phyloP scores from a whole-genome alignment of 1,140 invertebrate species.

The Pseudachorutes palmiensis region DNA sequence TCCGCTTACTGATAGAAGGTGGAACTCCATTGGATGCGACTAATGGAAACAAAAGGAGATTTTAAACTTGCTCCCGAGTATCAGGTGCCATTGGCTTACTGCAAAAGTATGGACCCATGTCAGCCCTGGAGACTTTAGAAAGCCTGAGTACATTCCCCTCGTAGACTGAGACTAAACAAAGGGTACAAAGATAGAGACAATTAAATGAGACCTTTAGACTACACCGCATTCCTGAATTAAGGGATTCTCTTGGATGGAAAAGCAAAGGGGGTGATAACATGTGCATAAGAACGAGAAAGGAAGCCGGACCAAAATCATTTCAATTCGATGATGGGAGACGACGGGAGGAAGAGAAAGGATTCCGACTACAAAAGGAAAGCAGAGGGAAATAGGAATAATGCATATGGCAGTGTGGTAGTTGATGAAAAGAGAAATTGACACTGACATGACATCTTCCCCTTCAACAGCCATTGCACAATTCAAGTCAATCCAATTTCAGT shows the following conservation, averaged over 20 bases:
- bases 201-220: slow-evolving; percentile 1
- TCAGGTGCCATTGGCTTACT: slow-evolving; percentile 39
- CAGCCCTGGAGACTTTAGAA: slow-evolving; percentile 68
- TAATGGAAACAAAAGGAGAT: slow-evolving; percentile 11
- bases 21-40: slow-evolving; percentile 70
- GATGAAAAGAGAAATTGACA: slow-evolving; percentile 21
- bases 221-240: neutral
- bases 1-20: slow-evolving; percentile 71
- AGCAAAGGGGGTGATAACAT: neutral
- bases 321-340: neutral
- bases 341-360: neutral
- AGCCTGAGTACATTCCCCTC: slow-evolving; percentile 65
- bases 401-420: neutral
- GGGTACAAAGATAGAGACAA: neutral
- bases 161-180: slow-evolving; percentile 49
- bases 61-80: neutral
- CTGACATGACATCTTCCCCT: slow-evolving; percentile 5
- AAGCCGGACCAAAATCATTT: neutral
- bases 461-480: neutral
- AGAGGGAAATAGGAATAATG: neutral
- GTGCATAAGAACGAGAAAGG: too few species aligned
- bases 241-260: neutral
- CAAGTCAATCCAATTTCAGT: too few species aligned
- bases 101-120: slow-evolving; percentile 81
- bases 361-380: neutral